Conservation (phyloP, 2,888 invertebrate genomes). For the Conchocele bisecta region DNA sequence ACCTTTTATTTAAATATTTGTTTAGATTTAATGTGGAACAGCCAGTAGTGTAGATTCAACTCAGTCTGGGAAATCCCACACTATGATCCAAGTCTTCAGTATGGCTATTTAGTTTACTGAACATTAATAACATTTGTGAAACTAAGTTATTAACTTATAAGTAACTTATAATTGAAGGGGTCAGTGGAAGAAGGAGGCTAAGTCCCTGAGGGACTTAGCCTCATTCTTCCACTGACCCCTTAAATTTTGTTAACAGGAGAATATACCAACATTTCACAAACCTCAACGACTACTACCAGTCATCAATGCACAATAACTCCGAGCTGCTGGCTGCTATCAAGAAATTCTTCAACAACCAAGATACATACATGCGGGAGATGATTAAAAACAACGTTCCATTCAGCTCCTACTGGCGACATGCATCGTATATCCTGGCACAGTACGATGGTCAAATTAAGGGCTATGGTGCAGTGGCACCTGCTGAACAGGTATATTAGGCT, state of each 20-base stretch:
- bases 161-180: no score
- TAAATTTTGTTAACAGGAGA: constrained; percentile 68
- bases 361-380: constrained; percentile 71
- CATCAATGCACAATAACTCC: constrained; percentile 12
- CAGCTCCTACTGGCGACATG: constrained; percentile 77
- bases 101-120: no score
- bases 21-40: no score
- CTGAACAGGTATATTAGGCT: constrained; percentile 59
- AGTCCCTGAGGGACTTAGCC: neutral
- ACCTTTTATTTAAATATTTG: no score
- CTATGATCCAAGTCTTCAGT: no score
- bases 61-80: no score
- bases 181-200: neutral
- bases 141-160: no score
- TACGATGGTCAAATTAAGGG: constrained; percentile 77
- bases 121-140: no score
- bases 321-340: constrained; percentile 47
- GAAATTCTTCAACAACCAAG: constrained; percentile 70
- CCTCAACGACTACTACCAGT: constrained; percentile 62
- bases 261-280: constrained; percentile 77
- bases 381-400: constrained; percentile 53
- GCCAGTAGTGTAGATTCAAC: no score
- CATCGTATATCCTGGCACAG: constrained; percentile 74
- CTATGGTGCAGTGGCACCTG: constrained; percentile 61
- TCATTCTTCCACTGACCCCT: no score